Base-by-base conservation (phyloP, 1,140 invertebrate species). In the Paracyclopina nana region DNA sequence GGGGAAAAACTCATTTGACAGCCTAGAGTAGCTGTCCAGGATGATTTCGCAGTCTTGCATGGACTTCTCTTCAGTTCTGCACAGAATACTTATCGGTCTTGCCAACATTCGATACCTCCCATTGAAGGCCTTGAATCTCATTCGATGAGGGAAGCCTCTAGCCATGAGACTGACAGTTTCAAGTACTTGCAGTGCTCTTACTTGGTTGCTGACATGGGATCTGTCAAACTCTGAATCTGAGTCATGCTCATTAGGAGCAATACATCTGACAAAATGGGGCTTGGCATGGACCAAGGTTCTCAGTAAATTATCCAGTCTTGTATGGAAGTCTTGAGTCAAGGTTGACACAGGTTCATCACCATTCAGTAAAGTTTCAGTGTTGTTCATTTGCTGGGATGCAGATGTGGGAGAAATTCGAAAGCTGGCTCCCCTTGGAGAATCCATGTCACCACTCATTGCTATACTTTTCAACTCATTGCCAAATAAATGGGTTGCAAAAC, bases 151-250 rank as follows among this genome's bases (percentile, higher is more conserved):
- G 63, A 84, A 88, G 8, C 86, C 76, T 72, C 60, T 28, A 5
- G 86, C 85, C 86, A 92, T 92, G 26, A 94, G 65, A 64, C 90
- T 88, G 14, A 90, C 84, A 24, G 88, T 92, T 68, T 92, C 86
- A 16, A 91, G 66, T n/a, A 91, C 77, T 68, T 92, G 87, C 26
- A 94, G 68, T 1, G 86, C 83, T 25, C 85, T 70, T 53, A 92
- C 80, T 70, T 94, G 81, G 56, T 74, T 70, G 59, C 85, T 80
- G 12, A 90, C 80, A 1, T 77, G 75, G 14, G 71, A 68, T 28
- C 83, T 71, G 60, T 90, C 84, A 60, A 90, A 84, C 52, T 68
- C 59, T 6, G 52, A 50, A 18, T 52, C 41, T 6, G 71, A 74
- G 65, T 90, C 84, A 4, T 70, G 72, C 18, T 74, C 69, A 63